Base-by-base conservation (phyloP, 2,797 vertebrate genomes). In the Australoheros facetus region DNA sequence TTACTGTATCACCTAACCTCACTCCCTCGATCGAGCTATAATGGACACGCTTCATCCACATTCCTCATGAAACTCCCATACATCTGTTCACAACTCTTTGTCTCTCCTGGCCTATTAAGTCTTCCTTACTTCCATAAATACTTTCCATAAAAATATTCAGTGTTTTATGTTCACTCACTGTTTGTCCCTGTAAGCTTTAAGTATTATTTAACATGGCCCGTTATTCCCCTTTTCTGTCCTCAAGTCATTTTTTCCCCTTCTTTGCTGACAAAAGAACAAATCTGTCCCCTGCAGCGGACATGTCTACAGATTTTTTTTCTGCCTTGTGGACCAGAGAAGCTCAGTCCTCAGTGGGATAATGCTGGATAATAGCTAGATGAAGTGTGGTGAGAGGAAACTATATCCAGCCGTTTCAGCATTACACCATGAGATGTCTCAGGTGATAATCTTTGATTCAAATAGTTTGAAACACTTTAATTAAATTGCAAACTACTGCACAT, bases 251-350 rank as follows among this genome's bases (percentile, higher is more conserved):
- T 58, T 83, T 77, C 77, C 42, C 26, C 54, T 71, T 19, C 8
- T 55, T 6, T 30, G 59, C 72, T 73, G 79, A 75, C 78, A 58
- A 73, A 81, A 85, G 71, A 69, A 73, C 81, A 75, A 78, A 83
- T 81, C 77, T 79, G 82, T 69, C 34, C 75, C 84, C 70, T 73
- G 53, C 28, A 86, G 70, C 76, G 57, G 81, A 79, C 79, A 84
- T 79, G 70, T 79, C 83, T 80, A 53, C 74, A 62, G 70, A 79
- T 82, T 80, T 78, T 17, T 82, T 77, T 81, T 75, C 85, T 85
- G 77, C 56, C 57, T 71, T 55, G 23, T 78, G 54, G 60, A 80
- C 55, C 80, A 48, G 77, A 55, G 77, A 73, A 42, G 79, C 69
- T 86, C 77, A 82, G 71, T 74, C 55, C 83, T 72, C 82, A 70